Percentiles rank a stretch among this genome's conserved stretches.
Evolutionary conservation across 2,113 vertebrate genomes (phyloP).

Genomic region (Gyps fulvus): DNA sequence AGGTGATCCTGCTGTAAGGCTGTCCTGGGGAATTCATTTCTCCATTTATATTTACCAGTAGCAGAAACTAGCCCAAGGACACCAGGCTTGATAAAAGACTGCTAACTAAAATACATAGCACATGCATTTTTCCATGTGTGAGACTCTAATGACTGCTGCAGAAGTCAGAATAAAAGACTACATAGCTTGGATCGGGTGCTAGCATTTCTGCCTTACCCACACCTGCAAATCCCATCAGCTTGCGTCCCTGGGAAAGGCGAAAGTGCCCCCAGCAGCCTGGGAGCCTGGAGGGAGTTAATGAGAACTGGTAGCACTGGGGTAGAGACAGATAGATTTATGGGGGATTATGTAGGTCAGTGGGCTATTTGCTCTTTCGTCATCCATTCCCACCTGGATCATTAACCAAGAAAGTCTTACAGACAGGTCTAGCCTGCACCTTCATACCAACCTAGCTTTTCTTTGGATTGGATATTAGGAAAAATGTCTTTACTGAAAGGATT

Average conservation of each 20-base stretch:
- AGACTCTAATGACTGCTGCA: background rate
- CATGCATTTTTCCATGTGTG: background rate
- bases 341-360: background rate
- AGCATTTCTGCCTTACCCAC: background rate
- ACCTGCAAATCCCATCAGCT: constrained; percentile 16
- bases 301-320: background rate
- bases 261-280: background rate
- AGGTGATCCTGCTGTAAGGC: background rate
- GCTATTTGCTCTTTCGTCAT: background rate
- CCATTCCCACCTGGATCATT: background rate
- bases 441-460: background rate
- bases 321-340: background rate
- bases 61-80: background rate
- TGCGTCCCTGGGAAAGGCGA: background rate
- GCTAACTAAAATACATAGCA: background rate
- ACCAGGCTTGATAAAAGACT: background rate
- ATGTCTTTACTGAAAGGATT: too few relatives aligned
- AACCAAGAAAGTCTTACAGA: background rate
- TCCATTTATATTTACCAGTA: background rate
- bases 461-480: too few relatives aligned
- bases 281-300: background rate
- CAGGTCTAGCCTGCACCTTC: background rate
- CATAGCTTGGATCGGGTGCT: background rate
- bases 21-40: background rate
- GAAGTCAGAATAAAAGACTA: background rate